These are phyloP conservation scores for Fulica atra DNA, from an alignment of 2,113 vertebrate species.

Conservation along the genomic window DNA sequence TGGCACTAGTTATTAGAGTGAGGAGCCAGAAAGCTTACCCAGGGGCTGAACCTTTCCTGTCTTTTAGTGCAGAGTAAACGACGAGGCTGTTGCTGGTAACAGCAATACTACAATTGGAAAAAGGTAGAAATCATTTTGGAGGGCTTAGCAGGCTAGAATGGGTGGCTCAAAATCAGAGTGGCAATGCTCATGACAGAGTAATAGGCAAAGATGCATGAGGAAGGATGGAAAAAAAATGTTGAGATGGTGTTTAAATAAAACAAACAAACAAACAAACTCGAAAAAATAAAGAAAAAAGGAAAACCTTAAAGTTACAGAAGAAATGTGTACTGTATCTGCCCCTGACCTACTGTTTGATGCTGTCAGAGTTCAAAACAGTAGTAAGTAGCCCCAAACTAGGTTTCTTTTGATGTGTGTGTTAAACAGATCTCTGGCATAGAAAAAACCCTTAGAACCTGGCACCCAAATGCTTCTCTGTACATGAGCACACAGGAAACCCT, in stretches of 20 bases:
- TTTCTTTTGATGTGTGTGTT: not conserved
- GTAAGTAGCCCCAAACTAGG: not conserved
- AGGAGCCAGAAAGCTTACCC: conserved; percentile 69
- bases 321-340: not conserved
- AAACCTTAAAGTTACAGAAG: not conserved
- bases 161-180: not conserved
- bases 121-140: conserved; percentile 50
- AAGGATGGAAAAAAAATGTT: conserved; percentile 22
- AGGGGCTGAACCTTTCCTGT: conserved; percentile 43
- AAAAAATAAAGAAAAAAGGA: no score
- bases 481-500: not conserved
- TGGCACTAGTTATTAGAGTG: conserved; percentile 70
- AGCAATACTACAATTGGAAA: not conserved
- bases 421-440: not conserved
- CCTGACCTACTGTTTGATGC: not conserved
- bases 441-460: not conserved
- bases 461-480: not conserved
- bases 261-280: no score
- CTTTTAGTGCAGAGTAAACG: conserved; percentile 54
- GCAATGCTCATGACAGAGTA: conserved; percentile 31
- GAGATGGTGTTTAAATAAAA: not conserved
- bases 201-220: not conserved
- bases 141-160: not conserved
- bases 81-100: conserved; percentile 10
- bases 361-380: not conserved